A percentile compares a stretch with the other conserved stretches of the same genome.
Conservation (phyloP, 2,113 vertebrate genomes). For the Amblyopsis rosae region DNA sequence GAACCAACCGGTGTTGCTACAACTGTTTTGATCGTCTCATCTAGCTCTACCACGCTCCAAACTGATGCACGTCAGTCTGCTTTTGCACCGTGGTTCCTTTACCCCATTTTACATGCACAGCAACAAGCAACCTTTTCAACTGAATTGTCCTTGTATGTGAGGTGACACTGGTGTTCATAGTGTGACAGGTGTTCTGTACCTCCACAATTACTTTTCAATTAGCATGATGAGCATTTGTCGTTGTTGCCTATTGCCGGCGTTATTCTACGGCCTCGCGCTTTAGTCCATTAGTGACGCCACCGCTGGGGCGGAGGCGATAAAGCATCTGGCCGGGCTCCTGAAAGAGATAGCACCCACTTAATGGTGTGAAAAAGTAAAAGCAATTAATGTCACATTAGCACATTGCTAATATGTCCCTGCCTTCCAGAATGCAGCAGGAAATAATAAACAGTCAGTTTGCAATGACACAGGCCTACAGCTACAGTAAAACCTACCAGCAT, state of each 20-base stretch:
- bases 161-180: constrained; percentile 16
- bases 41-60: background rate
- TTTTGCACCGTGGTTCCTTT: background rate
- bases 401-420: constrained; percentile 70
- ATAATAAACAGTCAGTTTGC: constrained; percentile 40
- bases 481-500: constrained; percentile 3
- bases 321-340: constrained; percentile 71
- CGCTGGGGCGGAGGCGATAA: constrained; percentile 62
- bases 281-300: constrained; percentile 64
- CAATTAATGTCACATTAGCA: constrained; percentile 78
- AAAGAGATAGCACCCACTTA: constrained; percentile 73
- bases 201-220: constrained; percentile 39
- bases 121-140: background rate
- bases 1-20: too few relatives aligned
- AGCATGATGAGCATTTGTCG: constrained; percentile 37
- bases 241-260: constrained; percentile 53
- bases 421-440: constrained; percentile 42
- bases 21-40: too few relatives aligned
- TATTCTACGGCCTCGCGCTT: constrained; percentile 58
- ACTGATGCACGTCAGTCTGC: background rate
- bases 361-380: constrained; percentile 78
- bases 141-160: background rate
- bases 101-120: constrained; percentile 5
- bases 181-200: constrained; percentile 45
- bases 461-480: constrained; percentile 24